Evolutionary conservation across 2,888 invertebrate species (phyloP).

Genomic region (Apocheima hispidaria): DNA sequence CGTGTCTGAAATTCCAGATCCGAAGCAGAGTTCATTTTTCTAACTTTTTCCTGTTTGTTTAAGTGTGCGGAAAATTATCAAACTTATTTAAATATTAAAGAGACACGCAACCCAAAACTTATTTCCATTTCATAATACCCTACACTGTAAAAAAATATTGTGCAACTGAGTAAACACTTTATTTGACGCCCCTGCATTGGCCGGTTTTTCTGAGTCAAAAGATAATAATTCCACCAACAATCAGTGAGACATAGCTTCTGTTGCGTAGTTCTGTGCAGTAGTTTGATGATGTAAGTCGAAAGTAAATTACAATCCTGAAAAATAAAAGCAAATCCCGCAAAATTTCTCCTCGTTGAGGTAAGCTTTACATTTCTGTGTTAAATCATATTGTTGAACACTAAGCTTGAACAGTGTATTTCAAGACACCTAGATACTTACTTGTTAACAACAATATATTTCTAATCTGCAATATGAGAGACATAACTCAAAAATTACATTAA

Average conservation of each 20-base stretch:
- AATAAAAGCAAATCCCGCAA: neutral
- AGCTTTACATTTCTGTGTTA: too few species aligned
- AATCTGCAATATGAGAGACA: too few species aligned
- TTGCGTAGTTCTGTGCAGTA: conserved; percentile 1
- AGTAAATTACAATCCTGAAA: neutral
- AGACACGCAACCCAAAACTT: too few species aligned
- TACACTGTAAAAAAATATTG: neutral
- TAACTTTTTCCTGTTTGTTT: neutral
- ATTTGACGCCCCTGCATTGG: neutral
- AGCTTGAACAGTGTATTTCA: too few species aligned
- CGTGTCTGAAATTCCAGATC: neutral
- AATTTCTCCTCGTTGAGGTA: neutral
- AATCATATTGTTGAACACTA: too few species aligned
- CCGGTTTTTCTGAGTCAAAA: neutral
- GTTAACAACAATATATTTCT: too few species aligned
- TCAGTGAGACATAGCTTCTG: neutral
- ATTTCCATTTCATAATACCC: neutral
- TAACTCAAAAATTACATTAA: too few species aligned
- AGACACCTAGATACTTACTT: too few species aligned
- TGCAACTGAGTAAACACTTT: conserved; percentile 3
- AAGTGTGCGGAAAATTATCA: neutral
- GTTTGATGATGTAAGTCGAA: neutral
- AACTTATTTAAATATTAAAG: too few species aligned
- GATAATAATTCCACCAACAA: neutral
- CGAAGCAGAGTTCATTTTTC: neutral